Percentiles rank a stretch among this genome's conserved stretches.
These are phyloP conservation scores for Ligdia adustata DNA, from an alignment of 2,888 invertebrate species.

Conservation along the genomic window DNA sequence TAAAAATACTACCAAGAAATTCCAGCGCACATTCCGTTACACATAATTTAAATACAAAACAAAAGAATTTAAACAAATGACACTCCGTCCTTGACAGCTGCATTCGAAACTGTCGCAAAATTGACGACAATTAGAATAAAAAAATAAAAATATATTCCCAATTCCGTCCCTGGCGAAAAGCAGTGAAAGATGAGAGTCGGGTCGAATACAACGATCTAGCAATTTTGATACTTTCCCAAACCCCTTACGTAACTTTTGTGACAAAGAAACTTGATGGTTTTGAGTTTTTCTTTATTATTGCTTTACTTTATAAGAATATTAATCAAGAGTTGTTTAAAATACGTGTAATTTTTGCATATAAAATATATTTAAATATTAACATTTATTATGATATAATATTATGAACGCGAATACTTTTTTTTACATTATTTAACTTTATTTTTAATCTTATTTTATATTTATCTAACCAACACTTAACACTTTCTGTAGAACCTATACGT, in stretches of 20 bases:
- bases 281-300: not conserved
- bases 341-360: not conserved
- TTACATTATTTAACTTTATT: too few species aligned
- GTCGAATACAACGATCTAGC: slow-evolving; percentile 54
- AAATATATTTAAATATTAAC: too few species aligned
- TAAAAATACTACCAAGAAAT: too few species aligned
- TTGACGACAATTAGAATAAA: slow-evolving; percentile 13
- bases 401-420: too few species aligned
- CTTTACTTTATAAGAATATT: not conserved
- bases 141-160: slow-evolving; percentile 9
- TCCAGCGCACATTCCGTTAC: not conserved
- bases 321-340: not conserved
- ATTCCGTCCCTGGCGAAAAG: slow-evolving; percentile 66
- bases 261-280: slow-evolving; percentile 27
- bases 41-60: not conserved
- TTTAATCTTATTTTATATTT: too few species aligned
- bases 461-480: too few species aligned
- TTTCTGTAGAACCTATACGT: too few species aligned
- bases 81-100: slow-evolving; percentile 28
- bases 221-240: slow-evolving; percentile 60
- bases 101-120: slow-evolving; percentile 28
- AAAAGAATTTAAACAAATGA: not conserved
- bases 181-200: slow-evolving; percentile 81
- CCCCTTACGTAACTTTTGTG: slow-evolving; percentile 42
- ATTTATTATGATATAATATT: too few species aligned